Conservation (phyloP, 2,888 invertebrate genomes). For the Phyto melanocephala region DNA sequence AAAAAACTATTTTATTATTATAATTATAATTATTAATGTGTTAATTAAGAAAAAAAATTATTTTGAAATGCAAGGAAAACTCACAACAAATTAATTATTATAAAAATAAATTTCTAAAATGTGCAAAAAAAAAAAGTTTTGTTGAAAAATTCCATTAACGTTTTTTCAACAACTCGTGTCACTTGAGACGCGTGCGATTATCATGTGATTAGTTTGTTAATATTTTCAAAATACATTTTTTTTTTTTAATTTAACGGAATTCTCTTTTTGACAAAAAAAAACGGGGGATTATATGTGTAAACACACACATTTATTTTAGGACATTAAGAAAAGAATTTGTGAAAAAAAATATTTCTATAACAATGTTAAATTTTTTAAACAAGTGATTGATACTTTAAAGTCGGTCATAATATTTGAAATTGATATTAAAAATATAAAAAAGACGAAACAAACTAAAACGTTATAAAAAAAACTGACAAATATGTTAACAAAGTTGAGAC, state of each 20-base stretch:
- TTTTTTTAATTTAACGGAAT: background rate
- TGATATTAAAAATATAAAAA: slow-evolving; percentile 26
- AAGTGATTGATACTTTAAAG: slow-evolving; percentile 62
- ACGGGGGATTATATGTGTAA: background rate
- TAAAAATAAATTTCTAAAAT: slow-evolving; percentile 20
- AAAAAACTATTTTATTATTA: slow-evolving; percentile 40
- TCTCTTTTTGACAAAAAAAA: background rate
- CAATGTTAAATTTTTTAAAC: slow-evolving; percentile 30
- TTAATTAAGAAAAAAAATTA: slow-evolving; percentile 52
- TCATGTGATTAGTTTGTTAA: slow-evolving; percentile 62
- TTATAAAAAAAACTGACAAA: slow-evolving; percentile 1
- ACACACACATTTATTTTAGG: slow-evolving; percentile 4
- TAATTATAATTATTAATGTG: slow-evolving; percentile 51
- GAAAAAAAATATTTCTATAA: background rate
- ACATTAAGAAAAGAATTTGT: background rate
- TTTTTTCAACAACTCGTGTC: slow-evolving; percentile 71
- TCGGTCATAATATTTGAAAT: slow-evolving; percentile 61
- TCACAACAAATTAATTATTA: slow-evolving; percentile 17
- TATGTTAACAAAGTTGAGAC: background rate
- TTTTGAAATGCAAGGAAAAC: background rate
- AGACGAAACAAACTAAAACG: background rate
- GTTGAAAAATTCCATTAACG: slow-evolving; percentile 34
- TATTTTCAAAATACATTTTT: background rate
- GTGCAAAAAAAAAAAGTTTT: background rate
- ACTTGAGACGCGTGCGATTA: slow-evolving; percentile 77